Evolutionary conservation across 1,140 invertebrate genomes (phyloP), one percentile per base, ranked within the genome.

Genomic region (Augochlora pura): DNA sequence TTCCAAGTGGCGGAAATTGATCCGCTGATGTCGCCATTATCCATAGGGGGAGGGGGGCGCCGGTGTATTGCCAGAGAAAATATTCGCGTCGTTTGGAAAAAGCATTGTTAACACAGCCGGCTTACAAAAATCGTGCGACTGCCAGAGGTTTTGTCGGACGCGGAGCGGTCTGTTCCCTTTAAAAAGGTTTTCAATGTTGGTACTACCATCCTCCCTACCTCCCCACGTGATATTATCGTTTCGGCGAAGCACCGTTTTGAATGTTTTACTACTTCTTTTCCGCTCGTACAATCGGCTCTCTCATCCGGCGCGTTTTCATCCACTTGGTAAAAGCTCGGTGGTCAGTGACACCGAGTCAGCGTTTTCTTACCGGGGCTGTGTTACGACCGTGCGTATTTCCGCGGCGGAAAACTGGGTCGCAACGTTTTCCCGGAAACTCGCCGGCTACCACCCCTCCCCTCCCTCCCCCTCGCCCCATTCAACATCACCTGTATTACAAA

Each of bases 261-360:
- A 57, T 57, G 54, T 57, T 57, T 57, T 57, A 57, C 54, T n/a
- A 57, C 54, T 57, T n/a, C 54, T 57, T n/a, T 57, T n/a, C 54
- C 18, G 54, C 21, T 57, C 54, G 54, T n/a, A n/a, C 54, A 57
- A 57, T 57, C 54, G 54, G 54, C 54, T n/a, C 21, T 57, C 54
- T 57, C 54, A 21, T 57, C 54, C 54, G 54, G 54, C 21, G 9
- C 54, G 54, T 57, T 57, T 57, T 57, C 21, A 57, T 57, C 54
- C 54, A 57, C 54, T 57, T 57, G 54, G 54, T 57, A n/a, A n/a
- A 57, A 57, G 54, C 54, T 57, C 54, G 54, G 54, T 57, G 54
- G 54, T 57, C 54, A 57, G 54, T 57, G 54, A 57, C 54, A 57
- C 54, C 54, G 54, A 57, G 54, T 57, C 54, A 57, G 54, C 54